These are phyloP conservation scores for Turdus rufiventris DNA, from an alignment of 2,113 vertebrate species.

Conservation along the genomic window DNA sequence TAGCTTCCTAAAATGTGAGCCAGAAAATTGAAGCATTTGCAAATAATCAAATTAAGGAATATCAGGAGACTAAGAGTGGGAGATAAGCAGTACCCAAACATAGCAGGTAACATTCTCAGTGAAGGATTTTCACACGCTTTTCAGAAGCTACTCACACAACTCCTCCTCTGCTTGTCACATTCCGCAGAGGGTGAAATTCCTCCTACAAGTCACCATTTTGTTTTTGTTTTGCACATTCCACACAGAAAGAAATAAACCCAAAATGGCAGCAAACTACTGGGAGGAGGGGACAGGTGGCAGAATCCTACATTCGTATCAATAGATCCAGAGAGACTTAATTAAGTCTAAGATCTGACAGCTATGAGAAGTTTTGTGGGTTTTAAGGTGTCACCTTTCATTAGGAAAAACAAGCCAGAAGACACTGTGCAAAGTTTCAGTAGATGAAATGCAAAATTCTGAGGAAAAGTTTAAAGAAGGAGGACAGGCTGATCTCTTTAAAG, in stretches of 20 bases:
- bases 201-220: neutral
- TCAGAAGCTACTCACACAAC: neutral
- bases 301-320: neutral
- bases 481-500: neutral
- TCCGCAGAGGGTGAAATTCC: neutral
- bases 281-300: accelerated
- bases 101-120: neutral
- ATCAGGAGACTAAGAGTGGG: neutral
- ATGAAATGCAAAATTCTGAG: neutral
- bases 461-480: neutral
- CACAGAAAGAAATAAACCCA: neutral
- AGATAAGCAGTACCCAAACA: neutral
- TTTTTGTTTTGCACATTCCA: neutral
- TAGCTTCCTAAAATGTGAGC: neutral
- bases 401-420: neutral
- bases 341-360: neutral
- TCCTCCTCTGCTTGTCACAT: neutral
- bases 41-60: neutral
- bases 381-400: neutral
- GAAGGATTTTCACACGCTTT: neutral
- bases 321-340: neutral
- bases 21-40: neutral
- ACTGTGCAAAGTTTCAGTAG: neutral
- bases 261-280: neutral
- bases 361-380: neutral